Evolutionary conservation across 2,113 vertebrate genomes (phyloP), one percentile per base, ranked within the genome.

Genomic region (Sisor rabdophorus): DNA sequence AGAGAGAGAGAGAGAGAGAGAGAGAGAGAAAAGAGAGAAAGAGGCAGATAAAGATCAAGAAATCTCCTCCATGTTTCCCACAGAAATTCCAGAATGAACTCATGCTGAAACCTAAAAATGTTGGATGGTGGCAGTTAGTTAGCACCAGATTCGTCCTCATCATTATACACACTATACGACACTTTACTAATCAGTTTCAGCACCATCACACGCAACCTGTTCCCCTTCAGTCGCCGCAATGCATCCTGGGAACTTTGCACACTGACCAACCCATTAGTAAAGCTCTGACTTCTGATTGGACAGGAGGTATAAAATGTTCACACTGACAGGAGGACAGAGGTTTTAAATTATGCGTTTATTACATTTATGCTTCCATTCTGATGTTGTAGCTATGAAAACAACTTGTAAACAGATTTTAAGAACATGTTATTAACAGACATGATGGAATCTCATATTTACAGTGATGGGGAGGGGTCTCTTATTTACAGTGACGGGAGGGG

Each of bases 181-280:
- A 44, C 40, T 1, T 65, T 30, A 16, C 3, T 30, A n/a, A 61
- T 44, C 20, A 44, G 2, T 19, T 65, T 47, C 63, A 67, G n/a
- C 13, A 16, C 15, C 63, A 17, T 67, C 40, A 22, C 40, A 16
- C n/a, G 1, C 40, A 65, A 48, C 64, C 40, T 26, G 13, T 67
- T 67, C 64, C 17, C 40, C 64, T 67, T 48, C 12, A 50, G 1
- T 17, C 40, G 10, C 22, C 44, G 5, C 8, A 48, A 22, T 67
- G 44, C 64, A 67, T 67, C 15, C 64, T 67, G 64, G 64, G 40
- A 26, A 50, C 48, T 67, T 32, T 11, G 40, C 13, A 47, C 40
- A 17, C n/a, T 9, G 6, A 24, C 22, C 26, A 15, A 1, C 24
- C 24, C 20, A 3, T 3, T 2, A 30, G 2, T 64, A 3, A 22